Conservation (phyloP, 2,113 vertebrate genomes). For the Lepus europaeus region DNA sequence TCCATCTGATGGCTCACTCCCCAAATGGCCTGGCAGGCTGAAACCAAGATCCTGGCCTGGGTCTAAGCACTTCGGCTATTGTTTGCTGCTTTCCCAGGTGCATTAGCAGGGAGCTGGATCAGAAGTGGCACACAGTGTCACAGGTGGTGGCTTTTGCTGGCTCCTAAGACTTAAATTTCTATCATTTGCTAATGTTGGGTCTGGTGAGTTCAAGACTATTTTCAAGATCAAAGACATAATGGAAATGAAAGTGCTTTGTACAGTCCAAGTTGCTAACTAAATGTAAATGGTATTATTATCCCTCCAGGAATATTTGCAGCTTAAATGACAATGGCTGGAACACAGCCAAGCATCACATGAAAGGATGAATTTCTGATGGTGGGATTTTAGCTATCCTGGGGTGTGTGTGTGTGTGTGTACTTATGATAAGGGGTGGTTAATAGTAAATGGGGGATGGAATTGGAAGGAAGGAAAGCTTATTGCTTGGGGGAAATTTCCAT, state of each 20-base stretch:
- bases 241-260: slow-evolving; percentile 4
- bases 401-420: background rate
- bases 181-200: background rate
- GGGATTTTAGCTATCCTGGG: background rate
- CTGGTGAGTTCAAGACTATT: background rate
- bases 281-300: background rate
- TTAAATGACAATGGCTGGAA: background rate
- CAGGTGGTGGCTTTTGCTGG: too few relatives aligned
- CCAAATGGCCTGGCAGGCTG: too few relatives aligned
- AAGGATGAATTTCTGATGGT: background rate
- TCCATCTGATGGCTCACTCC: too few relatives aligned
- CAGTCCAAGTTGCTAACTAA: slow-evolving; percentile 19
- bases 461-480: background rate
- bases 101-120: too few relatives aligned
- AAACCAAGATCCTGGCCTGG: too few relatives aligned
- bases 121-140: too few relatives aligned
- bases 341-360: background rate
- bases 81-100: too few relatives aligned
- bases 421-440: background rate
- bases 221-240: background rate
- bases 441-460: background rate
- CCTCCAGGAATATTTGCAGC: slow-evolving; percentile 23
- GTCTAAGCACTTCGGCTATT: too few relatives aligned
- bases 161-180: background rate
- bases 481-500: background rate